A percentile compares a stretch with the other conserved stretches of the same genome.
These are phyloP conservation scores for Lepisosteus oculatus DNA, from an alignment of 2,113 vertebrate genomes.

Conservation along the genomic window DNA sequence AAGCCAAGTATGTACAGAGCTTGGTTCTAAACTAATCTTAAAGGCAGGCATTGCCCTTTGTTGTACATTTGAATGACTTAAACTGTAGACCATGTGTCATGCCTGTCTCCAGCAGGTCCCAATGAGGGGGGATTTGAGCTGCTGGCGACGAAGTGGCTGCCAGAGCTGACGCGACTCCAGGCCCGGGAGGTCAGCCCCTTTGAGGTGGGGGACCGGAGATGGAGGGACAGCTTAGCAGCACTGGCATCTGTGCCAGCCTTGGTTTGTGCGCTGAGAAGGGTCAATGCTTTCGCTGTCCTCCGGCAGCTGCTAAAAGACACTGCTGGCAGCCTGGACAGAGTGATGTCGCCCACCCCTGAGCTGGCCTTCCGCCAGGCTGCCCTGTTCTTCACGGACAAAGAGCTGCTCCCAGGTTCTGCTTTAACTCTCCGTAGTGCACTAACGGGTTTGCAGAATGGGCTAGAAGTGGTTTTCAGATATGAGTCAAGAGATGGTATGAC, in stretches of 20 bases:
- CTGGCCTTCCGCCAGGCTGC: conserved; percentile 58
- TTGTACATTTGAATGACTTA: too few species aligned
- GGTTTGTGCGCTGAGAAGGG: conserved; percentile 41
- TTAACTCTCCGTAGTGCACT: too few species aligned
- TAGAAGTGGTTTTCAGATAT: too few species aligned
- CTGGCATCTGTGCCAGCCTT: conserved; percentile 54
- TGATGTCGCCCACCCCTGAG: conserved; percentile 65
- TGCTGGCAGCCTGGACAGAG: conserved; percentile 21
- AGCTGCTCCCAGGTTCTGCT: conserved; percentile 50
- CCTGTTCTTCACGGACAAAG: conserved; percentile 59
- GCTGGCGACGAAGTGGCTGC: conserved; percentile 64
- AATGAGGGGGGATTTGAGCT: conserved; percentile 45
- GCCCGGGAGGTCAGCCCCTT: conserved; percentile 64
- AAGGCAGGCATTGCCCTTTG: too few species aligned
- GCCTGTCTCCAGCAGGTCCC: conserved; percentile 28
- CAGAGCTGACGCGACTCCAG: conserved; percentile 49
- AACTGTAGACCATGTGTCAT: too few species aligned
- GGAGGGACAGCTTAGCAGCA: conserved; percentile 41
- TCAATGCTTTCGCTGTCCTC: conserved; percentile 44
- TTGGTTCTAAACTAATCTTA: too few species aligned
- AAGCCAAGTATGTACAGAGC: too few species aligned
- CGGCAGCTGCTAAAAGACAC: conserved; percentile 30
- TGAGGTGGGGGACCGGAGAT: conserved; percentile 55
- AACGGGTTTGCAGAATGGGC: too few species aligned
- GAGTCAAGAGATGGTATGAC: too few species aligned